phyloP scores from a whole-genome alignment of 23 tunicate species.

The Corella eumyota region DNA sequence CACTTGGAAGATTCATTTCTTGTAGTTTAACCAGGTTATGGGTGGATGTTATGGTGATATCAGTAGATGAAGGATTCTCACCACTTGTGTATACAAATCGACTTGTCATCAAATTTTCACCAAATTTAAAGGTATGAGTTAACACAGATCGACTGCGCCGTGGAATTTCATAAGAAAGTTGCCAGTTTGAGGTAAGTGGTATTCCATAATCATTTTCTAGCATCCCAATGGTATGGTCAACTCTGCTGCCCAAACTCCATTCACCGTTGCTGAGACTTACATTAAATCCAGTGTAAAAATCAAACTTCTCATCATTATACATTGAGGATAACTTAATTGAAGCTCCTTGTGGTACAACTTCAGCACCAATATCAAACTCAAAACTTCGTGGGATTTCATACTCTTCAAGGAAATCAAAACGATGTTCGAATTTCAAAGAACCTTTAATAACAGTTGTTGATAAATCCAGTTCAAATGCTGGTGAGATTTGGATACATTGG shows the following conservation, averaged over 20 bases:
- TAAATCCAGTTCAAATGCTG: background rate
- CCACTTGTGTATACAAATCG: background rate
- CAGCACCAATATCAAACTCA: background rate
- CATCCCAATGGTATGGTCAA: background rate
- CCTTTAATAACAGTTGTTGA: background rate
- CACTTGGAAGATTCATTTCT: background rate
- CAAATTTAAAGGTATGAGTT: background rate
- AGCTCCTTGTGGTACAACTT: background rate
- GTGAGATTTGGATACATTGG: background rate
- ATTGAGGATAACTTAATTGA: background rate
- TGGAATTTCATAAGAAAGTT: background rate
- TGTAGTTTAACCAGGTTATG: background rate
- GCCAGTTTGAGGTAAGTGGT: background rate
- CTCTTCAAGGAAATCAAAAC: background rate
- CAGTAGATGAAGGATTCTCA: background rate
- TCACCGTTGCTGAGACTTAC: background rate
- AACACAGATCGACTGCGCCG: background rate
- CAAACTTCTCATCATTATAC: background rate
- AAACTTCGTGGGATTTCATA: background rate
- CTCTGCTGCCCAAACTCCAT: background rate
- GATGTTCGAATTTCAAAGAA: background rate
- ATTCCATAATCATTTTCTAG: background rate
- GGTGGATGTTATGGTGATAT: background rate
- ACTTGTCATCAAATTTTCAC: background rate
- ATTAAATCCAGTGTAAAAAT: background rate